Base-by-base conservation (phyloP, 2,888 invertebrate genomes). In the Trypoxylon attenuatum region DNA sequence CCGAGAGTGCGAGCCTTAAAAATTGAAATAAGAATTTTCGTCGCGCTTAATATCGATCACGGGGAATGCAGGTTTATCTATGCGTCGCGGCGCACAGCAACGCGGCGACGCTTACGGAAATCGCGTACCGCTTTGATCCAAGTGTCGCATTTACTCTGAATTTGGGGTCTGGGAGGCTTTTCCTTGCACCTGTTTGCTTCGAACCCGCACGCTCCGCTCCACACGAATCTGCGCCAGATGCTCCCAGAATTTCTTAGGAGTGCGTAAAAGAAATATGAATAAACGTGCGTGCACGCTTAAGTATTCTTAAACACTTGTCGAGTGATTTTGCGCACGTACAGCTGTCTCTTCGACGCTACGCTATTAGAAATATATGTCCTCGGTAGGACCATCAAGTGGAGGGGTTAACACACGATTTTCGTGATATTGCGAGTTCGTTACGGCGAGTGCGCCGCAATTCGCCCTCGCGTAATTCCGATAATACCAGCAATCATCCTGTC, bases 401-500 rank as follows among this genome's bases (percentile, higher is more conserved):
- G 56, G 56, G 55, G 54, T 51, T 71, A 71, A 72, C 66, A 67
- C 66, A 75, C 75, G 71, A 73, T 78, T 80, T 72, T 71, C 73
- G 72, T 71, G 71, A 77, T 77, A 79, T 77, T 80, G 78, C 77
- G 78, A 79, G 78, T 81, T 83, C 78, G 78, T 81, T 82, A 82
- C 75, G 72, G 73, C n/a, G n/a, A 45, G 49, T 52, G 71, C 71
- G 64, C 61, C 73, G 77, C 80, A 80, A 82, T 83, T 83, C 82
- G 79, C 73, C 74, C 73, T 73, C 77, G 65, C 66, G 82, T 84
- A 84, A 84, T 84, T 82, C 80, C 79, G 77, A 80, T 84, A 84
- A 84, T 84, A 82, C 83, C 78, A 76, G 82, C 82, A 84, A 84
- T 84, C 82, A 82, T 83, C 82, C 82, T 83, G 84, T 84, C 84